Conservation (phyloP, 2,888 invertebrate species). For the Hermodice carunculata region DNA sequence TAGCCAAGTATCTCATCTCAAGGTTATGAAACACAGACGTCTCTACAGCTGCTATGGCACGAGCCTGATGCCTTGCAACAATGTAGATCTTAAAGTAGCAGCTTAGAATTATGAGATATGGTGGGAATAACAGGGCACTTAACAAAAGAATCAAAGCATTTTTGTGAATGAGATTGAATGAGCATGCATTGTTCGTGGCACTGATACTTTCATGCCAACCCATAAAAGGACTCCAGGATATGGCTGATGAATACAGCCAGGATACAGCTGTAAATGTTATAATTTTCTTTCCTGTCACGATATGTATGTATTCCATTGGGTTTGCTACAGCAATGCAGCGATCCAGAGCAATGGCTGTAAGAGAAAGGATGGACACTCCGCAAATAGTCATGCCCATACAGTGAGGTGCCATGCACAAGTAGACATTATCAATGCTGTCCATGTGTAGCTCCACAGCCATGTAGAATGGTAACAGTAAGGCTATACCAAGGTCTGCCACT, state of each 20-base stretch:
- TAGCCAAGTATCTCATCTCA: slow-evolving; percentile 47
- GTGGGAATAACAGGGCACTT: slow-evolving; percentile 76
- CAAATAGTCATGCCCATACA: slow-evolving; percentile 75
- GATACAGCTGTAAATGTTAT: slow-evolving; percentile 74
- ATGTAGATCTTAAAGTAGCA: slow-evolving; percentile 78
- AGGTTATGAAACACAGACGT: slow-evolving; percentile 71
- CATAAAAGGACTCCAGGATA: slow-evolving; percentile 74
- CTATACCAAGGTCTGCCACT: slow-evolving; percentile 75
- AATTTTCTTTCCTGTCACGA: slow-evolving; percentile 76
- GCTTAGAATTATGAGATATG: slow-evolving; percentile 74
- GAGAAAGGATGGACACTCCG: slow-evolving; percentile 75
- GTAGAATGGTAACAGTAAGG: slow-evolving; percentile 75
- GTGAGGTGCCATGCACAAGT: slow-evolving; percentile 75
- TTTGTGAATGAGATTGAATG: slow-evolving; percentile 70
- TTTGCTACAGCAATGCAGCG: slow-evolving; percentile 76
- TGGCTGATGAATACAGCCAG: slow-evolving; percentile 75
- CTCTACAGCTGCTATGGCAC: slow-evolving; percentile 76
- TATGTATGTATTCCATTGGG: slow-evolving; percentile 76
- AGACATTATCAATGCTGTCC: slow-evolving; percentile 50
- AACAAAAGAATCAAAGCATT: slow-evolving; percentile 75
- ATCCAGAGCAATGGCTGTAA: slow-evolving; percentile 77
- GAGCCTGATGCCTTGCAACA: slow-evolving; percentile 76
- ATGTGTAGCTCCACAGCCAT: slow-evolving; percentile 74
- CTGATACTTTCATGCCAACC: slow-evolving; percentile 58
- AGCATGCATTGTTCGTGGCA: slow-evolving; percentile 29